Evolutionary conservation across 2,797 vertebrate species (phyloP).

Genomic region (Euthynnus affinis): DNA sequence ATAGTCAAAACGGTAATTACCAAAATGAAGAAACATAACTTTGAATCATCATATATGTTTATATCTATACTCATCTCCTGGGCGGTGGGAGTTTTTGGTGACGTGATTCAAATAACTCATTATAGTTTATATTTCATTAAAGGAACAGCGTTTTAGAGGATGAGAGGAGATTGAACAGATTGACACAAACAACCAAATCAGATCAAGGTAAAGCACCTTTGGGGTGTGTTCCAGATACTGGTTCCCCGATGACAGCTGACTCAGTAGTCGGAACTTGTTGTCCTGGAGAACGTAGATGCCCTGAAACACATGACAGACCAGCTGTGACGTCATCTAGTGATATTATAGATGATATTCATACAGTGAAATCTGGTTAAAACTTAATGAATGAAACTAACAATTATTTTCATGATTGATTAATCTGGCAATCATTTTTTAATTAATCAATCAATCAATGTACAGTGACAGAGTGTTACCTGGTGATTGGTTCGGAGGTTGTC

Average conservation of each 20-base stretch:
- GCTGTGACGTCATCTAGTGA: neutral
- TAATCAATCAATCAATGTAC: neutral
- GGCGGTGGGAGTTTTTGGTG: too few species aligned
- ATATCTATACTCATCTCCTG: too few species aligned
- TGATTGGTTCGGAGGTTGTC: conserved; percentile 97
- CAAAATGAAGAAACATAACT: too few species aligned
- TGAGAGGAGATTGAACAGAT: too few species aligned
- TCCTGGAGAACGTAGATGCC: conserved; percentile 98
- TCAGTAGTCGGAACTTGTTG: conserved; percentile 94
- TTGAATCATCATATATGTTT: too few species aligned
- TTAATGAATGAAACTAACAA: neutral
- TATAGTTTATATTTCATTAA: too few species aligned
- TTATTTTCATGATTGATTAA: too few species aligned
- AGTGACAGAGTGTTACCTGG: conserved; percentile 84
- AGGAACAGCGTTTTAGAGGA: too few species aligned
- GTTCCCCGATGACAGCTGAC: conserved; percentile 94
- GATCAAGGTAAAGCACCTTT: conserved; percentile 84
- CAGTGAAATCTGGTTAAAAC: neutral
- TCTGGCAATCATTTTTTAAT: too few species aligned
- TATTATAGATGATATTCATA: neutral
- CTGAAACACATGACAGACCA: conserved; percentile 75
- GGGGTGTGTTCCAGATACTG: conserved; percentile 95
- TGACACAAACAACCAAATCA: too few species aligned
- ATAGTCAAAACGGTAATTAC: too few species aligned
- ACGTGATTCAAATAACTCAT: too few species aligned